Base-by-base conservation (phyloP, 2,113 vertebrate species). In the Thamnaconus septentrionalis region DNA sequence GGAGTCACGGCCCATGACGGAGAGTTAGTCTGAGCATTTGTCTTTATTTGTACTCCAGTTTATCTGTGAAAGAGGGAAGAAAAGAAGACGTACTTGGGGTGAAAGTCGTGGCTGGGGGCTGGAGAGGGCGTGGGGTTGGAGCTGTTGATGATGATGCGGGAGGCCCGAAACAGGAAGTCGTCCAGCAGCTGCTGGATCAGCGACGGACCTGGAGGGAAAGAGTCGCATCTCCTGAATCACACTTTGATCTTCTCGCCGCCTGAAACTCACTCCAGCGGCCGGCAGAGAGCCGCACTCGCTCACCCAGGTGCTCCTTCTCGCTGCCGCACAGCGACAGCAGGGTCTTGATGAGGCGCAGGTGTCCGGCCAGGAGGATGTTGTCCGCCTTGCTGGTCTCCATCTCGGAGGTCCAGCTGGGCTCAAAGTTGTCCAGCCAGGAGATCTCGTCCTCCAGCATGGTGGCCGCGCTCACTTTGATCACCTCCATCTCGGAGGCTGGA, bases 401-500 rank as follows among this genome's bases (percentile, higher is more conserved):
- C 80, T 98, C 97, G 0, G 94, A 94, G 8, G 94, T 97, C 87
- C 96, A 96, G 59, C 95, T 97, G 49, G 97, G 97, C 81, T 99
- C 97, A 49, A 98, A 99, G 81, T 99, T 99, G 85, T 98, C 96
- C 10, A 99, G 91, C 97, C 97, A 99, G 6, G 94, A 98, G 86
- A 98, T 98, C 85, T 99, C 97, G 66, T 99, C 97, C 86, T 99
- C 97, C 67, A 99, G 82, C 97, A 99, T 99, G 72, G 90, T 87
- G 61, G 96, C 95, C 5, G 97, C 94, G 56, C 95, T 96, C 78
- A 99, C 93, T 76, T 95, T 93, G 50, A 98, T 84, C 59, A 94
- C 95, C 61, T 99, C 97, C 97, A 99, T 98, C 91, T 99, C 97
- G 44, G 96, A 94, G 5, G 93, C 97, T 99, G 4, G 31, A 46